Base-by-base conservation (phyloP, 2,113 vertebrate genomes). In the Sylvilagus bachmani region DNA sequence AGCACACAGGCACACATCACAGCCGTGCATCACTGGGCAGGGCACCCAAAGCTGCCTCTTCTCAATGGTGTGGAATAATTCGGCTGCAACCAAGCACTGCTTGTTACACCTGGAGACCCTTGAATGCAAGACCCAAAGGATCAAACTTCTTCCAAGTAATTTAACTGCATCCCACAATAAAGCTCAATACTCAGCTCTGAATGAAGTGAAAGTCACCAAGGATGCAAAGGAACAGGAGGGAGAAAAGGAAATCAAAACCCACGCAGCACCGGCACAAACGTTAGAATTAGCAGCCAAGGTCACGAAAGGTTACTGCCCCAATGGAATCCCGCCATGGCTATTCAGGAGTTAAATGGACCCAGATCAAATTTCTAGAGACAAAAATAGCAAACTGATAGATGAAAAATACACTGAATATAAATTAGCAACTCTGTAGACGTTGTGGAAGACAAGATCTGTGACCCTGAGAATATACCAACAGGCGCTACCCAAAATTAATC, bases 101-200 rank as follows among this genome's bases (percentile, higher is more conserved):
- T 84, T 64, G 21, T 78, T 67, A 17, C 38, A 88, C 44, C 6
- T 5, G 69, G 61, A 10, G 31, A n/a, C 2, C 55, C 83, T n/a
- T 79, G 31, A 73, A 77, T 79, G 84, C n/a, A 71, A 88, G 58
- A 88, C 8, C 24, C 21, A 49, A 78, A 66, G 71, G 29, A 31
- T 78, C 25, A 73, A 61, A 38, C 44, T 29, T 88, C 73, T 83
- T 24, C 92, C 25, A 33, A 86, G 61, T 74, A 13, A 75, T 25
- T 77, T 64, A 77, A 33, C 61, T 81, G n/a, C 51, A n/a, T 62
- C 51, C 51, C 69, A 75, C 38, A 92, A 80, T 10, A 80, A 87
- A 93, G 70, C 62, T 78, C 67, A 91, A 91, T 87, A 87, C 33
- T 24, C 55, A 61, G 70, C n/a, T 66, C 64, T 33, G 64, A 64